Conservation (phyloP, 2,113 vertebrate species). For the Bufo gargarizans region DNA sequence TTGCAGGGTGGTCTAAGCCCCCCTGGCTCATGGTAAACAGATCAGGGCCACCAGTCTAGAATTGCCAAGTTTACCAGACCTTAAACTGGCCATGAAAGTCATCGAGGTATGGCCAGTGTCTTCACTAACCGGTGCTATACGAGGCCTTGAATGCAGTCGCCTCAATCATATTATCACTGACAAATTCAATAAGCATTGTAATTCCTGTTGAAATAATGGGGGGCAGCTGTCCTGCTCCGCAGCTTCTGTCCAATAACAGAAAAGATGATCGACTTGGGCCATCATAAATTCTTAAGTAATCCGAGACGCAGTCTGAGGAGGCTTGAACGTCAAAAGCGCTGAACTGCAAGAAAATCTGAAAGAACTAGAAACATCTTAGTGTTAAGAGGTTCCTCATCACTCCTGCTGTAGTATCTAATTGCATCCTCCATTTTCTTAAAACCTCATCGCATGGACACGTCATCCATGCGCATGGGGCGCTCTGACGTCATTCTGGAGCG, state of each 20-base stretch:
- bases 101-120: background rate
- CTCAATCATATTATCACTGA: background rate
- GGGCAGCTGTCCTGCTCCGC: conserved; percentile 15
- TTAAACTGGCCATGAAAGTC: too few relatives aligned
- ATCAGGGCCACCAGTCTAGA: too few relatives aligned
- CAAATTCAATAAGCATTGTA: conserved; percentile 46
- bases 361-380: background rate
- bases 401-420: too few relatives aligned
- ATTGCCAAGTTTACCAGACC: too few relatives aligned
- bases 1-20: too few relatives aligned
- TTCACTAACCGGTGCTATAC: conserved; percentile 26
- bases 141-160: conserved; percentile 44
- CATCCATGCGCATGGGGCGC: too few relatives aligned
- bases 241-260: conserved; percentile 33
- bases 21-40: too few relatives aligned
- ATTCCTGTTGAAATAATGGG: background rate
- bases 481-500: too few relatives aligned
- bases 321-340: conserved; percentile 31
- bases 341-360: conserved; percentile 49
- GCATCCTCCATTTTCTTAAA: too few relatives aligned
- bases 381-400: background rate
- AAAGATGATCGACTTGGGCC: background rate
- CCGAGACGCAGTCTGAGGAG: conserved; percentile 24
- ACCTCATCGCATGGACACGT: too few relatives aligned
- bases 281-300: conserved; percentile 53